Evolutionary conservation across 1,140 invertebrate genomes (phyloP), one percentile per base, ranked within the genome.

Genomic region (Archivesica marissinica): DNA sequence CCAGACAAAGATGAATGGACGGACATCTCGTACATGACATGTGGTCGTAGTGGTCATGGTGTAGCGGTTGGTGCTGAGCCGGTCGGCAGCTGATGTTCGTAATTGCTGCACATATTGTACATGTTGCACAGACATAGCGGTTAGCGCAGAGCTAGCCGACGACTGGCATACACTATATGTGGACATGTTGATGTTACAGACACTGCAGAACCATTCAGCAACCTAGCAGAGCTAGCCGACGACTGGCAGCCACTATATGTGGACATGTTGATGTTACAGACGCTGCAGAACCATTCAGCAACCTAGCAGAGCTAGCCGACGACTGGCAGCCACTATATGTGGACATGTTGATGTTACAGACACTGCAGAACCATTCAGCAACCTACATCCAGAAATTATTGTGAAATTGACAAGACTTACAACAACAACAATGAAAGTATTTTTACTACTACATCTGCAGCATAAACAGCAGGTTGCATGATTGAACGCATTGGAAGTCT

Each of bases 41-140:
- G 97, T 56, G 97, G 96, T 25, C 95, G 97, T 83, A 98, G 97
- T 38, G 98, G 97, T 9, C 97, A 98, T 93, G 97, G 97, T 0
- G 97, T 97, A 66, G 97, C 97, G 15, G 97, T 98, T 0, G 97
- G 97, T 2, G 88, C 89, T 3, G 90, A 90, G 54, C 91, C 91
- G 33, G 66, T 79, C 20, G 78, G 82, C 64, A 87, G 86, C 85
- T 89, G 88, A 89, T 72, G 3, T 7, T 59, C 33, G 1, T 30
- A 13, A 7, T 6, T 23, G 6, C 52, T 23, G 52, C 20, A 20
- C 20, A 56, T 11, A 11, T 6, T 56, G 28, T 23, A 56, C 6
- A 23, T 4, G 6, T 56, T 6, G 52, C 20, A 47, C 9, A 6
- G 25, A 56, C 13, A 9, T 20, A 56, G 13, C 13, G 7, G 6